Evolutionary conservation across 1,140 invertebrate genomes (phyloP).

Genomic region (Formica exsecta): DNA sequence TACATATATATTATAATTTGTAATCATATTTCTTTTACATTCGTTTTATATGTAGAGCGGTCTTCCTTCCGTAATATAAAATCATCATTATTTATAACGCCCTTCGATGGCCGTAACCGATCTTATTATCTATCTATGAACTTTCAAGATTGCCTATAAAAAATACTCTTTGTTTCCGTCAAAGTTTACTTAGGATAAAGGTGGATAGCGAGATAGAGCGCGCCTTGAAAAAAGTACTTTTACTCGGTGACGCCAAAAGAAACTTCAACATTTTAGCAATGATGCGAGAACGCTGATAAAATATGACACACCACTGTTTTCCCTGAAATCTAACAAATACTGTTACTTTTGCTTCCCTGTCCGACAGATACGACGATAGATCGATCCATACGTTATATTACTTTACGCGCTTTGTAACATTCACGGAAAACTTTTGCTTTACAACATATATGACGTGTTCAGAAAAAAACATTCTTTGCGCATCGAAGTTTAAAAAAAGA

Average conservation of each 20-base stretch:
- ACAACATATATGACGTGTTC: not conserved
- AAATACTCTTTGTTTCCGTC: constrained; percentile 20
- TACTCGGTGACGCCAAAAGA: constrained; percentile 17
- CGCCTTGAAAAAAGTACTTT: constrained; percentile 26
- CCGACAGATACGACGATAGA: constrained; percentile 14
- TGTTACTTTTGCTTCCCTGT: constrained; percentile 27
- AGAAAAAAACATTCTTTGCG: not conserved
- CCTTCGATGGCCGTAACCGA: not conserved
- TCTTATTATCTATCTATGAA: constrained; percentile 29
- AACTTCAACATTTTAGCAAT: constrained; percentile 50
- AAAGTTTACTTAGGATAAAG: constrained; percentile 40
- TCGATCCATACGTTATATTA: constrained; percentile 40
- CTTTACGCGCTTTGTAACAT: constrained; percentile 11
- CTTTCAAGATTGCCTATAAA: constrained; percentile 11
- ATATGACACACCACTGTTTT: constrained; percentile 45
- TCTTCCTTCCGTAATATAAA: not conserved
- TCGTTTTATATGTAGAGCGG: not conserved
- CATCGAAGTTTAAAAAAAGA: constrained; percentile 8
- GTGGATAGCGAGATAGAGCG: not conserved
- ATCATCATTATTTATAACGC: constrained; percentile 26
- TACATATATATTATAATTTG: not conserved
- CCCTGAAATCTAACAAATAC: constrained; percentile 15
- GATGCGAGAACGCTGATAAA: constrained; percentile 39
- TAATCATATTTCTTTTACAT: not conserved
- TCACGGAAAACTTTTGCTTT: constrained; percentile 25